Evolutionary conservation across 2,113 vertebrate genomes (phyloP).

Genomic region (Cebus imitator): DNA sequence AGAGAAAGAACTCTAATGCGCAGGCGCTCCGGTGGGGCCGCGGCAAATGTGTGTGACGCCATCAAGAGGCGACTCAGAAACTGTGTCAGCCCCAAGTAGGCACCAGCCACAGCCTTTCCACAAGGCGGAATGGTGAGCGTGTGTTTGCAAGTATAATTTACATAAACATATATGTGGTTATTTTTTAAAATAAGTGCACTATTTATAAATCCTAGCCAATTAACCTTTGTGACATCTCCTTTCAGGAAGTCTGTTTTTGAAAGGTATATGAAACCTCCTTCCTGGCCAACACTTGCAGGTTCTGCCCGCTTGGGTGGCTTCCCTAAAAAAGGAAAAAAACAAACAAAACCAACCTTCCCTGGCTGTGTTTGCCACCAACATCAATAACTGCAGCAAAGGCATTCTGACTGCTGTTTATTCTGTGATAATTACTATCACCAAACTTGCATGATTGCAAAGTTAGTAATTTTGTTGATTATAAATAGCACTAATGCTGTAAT

Average conservation of each 20-base stretch:
- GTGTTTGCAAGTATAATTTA: constrained; percentile 67
- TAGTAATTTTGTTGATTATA: constrained; percentile 82
- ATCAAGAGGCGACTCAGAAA: constrained; percentile 45
- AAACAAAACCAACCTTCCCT: constrained; percentile 14
- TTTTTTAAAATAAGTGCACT: constrained; percentile 82
- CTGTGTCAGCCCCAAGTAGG: background rate
- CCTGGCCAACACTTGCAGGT: constrained; percentile 69
- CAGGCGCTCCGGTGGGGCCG: constrained; percentile 70
- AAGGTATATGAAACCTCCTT: constrained; percentile 46
- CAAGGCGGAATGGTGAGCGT: constrained; percentile 67
- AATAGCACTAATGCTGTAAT: constrained; percentile 81
- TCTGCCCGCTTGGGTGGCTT: constrained; percentile 48
- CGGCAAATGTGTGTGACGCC: constrained; percentile 54
- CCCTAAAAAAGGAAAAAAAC: constrained; percentile 1
- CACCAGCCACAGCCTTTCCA: constrained; percentile 70
- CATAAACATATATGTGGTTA: constrained; percentile 79
- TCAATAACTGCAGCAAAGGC: constrained; percentile 73
- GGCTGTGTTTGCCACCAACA: constrained; percentile 76
- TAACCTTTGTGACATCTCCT: constrained; percentile 81
- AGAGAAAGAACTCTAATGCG: constrained; percentile 75
- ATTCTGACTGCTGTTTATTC: constrained; percentile 81
- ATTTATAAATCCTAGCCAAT: constrained; percentile 82
- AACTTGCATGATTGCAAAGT: constrained; percentile 78
- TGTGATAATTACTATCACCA: constrained; percentile 82
- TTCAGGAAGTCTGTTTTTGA: constrained; percentile 82